Base-by-base conservation (phyloP, 2,113 vertebrate species). In the Kryptolebias marmoratus region DNA sequence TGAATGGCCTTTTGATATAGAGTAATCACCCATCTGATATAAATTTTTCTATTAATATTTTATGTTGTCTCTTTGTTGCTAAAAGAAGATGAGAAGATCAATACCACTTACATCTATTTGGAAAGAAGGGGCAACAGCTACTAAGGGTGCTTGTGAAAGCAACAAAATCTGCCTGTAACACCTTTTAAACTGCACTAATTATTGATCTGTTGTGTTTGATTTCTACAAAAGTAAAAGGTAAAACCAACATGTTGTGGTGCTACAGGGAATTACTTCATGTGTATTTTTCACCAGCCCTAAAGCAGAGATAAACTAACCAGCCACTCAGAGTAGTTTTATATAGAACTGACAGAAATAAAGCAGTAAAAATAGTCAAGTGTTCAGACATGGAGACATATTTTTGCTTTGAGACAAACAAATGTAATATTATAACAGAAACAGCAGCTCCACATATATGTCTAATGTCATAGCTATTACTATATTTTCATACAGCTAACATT, bases 1-100 rank as follows among this genome's bases (percentile, higher is more conserved):
- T 65, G 13, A 62, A 53, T 62, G n/a, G 14, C 11, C 67, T 64
- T 62, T 73, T 77, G 14, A 53, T 53, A 60, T 7, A 49, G 44
- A 11, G n/a, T 42, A 31, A 14, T 11, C 4, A n/a, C 13, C 49
- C 45, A 56, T 31, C 36, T 45, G 39, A 18, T 13, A 18, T 27
- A 66, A 11, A 45, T 36, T 8, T 4, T 56, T 47, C 11, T 15
- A 5, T 4, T 45, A 31, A 45, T 10, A 15, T 45, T 18, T 47
- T 18, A 12, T 2, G 11, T 56, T 16, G 2, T 22, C 53, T 30
- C 36, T 12, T 56, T 56, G 39, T 31, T 18, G 27, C 11, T 2
- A 18, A 56, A 27, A 30, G 10, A 39, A 14, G 32, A 53, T 9
- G 12, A 53, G 31, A 28, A 54, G n/a, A 54, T 54, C n/a, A 53